Percentiles rank a stretch among this genome's conserved stretches.
These are phyloP conservation scores for Petaurus breviceps DNA, from an alignment of 2,113 vertebrate species.

Conservation along the genomic window DNA sequence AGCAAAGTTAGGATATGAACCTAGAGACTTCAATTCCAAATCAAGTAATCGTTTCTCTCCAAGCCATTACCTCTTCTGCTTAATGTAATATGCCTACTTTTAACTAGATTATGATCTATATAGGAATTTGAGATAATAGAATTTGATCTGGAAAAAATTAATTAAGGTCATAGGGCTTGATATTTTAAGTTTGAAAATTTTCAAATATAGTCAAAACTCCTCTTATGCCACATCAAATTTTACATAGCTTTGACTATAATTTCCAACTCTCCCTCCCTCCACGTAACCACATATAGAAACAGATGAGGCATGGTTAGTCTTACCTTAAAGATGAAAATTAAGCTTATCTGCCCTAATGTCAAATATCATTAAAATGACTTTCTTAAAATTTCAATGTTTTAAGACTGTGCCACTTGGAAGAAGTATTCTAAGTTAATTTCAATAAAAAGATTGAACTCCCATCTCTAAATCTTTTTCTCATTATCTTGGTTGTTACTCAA, in stretches of 20 bases:
- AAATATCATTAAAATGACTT: slow-evolving; percentile 30
- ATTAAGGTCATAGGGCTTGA: neutral
- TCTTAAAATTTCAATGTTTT: slow-evolving; percentile 44
- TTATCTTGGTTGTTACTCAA: slow-evolving; percentile 24
- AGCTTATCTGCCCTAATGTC: neutral
- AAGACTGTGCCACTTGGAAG: slow-evolving; percentile 44
- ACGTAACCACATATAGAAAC: neutral
- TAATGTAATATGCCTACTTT: slow-evolving; percentile 14
- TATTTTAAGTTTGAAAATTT: neutral
- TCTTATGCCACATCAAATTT: neutral
- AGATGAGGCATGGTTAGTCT: neutral
- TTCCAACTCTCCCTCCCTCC: neutral
- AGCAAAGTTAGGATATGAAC: neutral
- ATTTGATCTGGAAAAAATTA: neutral
- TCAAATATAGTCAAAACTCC: neutral
- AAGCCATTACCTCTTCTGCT: neutral
- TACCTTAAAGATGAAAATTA: slow-evolving; percentile 39
- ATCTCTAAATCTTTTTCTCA: slow-evolving; percentile 48
- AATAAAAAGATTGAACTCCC: slow-evolving; percentile 26
- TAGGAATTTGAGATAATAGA: neutral
- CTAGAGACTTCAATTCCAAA: neutral
- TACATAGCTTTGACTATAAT: neutral
- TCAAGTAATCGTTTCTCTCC: neutral
- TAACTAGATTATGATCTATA: slow-evolving; percentile 42
- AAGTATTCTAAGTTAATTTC: slow-evolving; percentile 39